phyloP scores from a whole-genome alignment of 2,797 vertebrate species.

The Sebastes vulpes region DNA sequence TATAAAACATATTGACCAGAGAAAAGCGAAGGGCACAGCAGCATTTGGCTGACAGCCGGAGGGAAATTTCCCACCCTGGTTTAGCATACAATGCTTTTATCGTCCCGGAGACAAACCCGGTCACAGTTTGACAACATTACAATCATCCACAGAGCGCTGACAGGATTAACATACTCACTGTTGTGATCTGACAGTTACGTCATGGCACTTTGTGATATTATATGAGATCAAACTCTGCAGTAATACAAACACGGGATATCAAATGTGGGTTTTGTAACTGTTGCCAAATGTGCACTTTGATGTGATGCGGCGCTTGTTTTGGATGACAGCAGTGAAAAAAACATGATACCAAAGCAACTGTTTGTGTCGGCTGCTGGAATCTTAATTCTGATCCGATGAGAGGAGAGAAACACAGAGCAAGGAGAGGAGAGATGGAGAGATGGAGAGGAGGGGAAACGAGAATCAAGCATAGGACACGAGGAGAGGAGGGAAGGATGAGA shows the following conservation, averaged over 20 bases:
- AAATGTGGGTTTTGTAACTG: constrained; percentile 16
- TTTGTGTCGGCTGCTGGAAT: not conserved
- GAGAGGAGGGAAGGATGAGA: not conserved
- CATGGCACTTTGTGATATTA: constrained; percentile 29
- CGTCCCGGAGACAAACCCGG: not conserved
- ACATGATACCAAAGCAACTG: not conserved
- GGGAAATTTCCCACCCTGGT: constrained; percentile 22
- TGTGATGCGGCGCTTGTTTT: constrained; percentile 18
- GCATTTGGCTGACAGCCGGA: not conserved
- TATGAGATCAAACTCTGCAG: constrained; percentile 30
- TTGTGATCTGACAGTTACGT: constrained; percentile 24
- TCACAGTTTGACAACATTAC: constrained; percentile 46
- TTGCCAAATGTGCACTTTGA: constrained; percentile 30
- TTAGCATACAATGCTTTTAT: constrained; percentile 29
- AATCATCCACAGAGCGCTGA: constrained; percentile 24
- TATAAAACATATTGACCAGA: not conserved
- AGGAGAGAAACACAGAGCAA: not conserved
- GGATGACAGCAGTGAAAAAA: not conserved
- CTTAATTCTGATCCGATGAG: not conserved
- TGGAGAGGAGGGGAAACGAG: not conserved
- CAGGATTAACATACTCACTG: constrained; percentile 48
- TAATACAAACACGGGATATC: constrained; percentile 25
- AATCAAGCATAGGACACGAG: not conserved
- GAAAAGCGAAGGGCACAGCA: not conserved
- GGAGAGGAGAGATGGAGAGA: not conserved